Percentiles rank a stretch among this genome's conserved stretches.
phyloP scores from a whole-genome alignment of 2,797 vertebrate genomes.

The Orientallactaga sibirica region DNA sequence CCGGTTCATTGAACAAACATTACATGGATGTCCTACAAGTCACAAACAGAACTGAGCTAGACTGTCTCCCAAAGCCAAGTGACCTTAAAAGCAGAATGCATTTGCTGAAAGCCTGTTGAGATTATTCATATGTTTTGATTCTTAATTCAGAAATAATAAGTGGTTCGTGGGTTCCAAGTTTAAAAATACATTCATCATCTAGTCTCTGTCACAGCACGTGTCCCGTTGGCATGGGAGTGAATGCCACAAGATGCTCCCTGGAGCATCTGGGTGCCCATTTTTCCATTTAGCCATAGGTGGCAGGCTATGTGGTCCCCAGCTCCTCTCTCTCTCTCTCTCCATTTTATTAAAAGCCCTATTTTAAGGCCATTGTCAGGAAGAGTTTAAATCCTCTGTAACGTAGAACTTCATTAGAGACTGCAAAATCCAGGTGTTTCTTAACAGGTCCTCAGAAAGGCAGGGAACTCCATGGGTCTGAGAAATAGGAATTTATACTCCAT shows the following conservation, averaged over 20 bases:
- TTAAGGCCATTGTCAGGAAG: constrained; percentile 31
- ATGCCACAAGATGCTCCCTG: fast-evolving
- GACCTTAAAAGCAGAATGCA: constrained; percentile 77
- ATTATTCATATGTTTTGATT: constrained; percentile 86
- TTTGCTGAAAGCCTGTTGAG: constrained; percentile 76
- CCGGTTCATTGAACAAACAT: not conserved
- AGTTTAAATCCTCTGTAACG: constrained; percentile 41
- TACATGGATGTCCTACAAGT: not conserved
- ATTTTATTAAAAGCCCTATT: constrained; percentile 65
- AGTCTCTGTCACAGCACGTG: constrained; percentile 76
- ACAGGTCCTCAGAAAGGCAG: not conserved
- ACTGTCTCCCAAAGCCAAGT: constrained; percentile 71
- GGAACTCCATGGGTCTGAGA: not conserved
- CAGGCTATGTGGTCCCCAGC: not conserved
- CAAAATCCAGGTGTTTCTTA: not conserved
- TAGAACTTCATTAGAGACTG: not conserved
- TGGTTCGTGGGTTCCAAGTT: constrained; percentile 86
- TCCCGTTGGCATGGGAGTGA: not conserved
- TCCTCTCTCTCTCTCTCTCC: not conserved
- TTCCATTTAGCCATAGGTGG: not conserved
- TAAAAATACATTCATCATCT: constrained; percentile 87
- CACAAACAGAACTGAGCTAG: not conserved
- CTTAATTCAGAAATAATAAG: constrained; percentile 89
- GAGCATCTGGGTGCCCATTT: not conserved
- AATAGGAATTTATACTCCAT: constrained; percentile 3